Evolutionary conservation across 1,140 invertebrate genomes (phyloP).

Genomic region (Diuraphis noxia): DNA sequence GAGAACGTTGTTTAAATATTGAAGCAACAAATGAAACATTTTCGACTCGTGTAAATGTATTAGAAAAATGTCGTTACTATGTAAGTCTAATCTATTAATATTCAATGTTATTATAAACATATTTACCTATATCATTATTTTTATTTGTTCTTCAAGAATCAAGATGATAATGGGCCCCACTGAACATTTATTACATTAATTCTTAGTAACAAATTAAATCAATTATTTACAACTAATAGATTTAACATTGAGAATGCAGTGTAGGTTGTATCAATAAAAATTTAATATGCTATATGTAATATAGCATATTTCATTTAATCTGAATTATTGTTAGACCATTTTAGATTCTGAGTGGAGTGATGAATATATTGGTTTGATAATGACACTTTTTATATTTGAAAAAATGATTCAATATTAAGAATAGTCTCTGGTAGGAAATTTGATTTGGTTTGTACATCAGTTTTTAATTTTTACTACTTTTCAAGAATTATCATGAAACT

Average conservation of each 20-base stretch:
- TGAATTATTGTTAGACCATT: too few relatives aligned
- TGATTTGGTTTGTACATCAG: too few relatives aligned
- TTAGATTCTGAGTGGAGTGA: background rate
- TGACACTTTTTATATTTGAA: too few relatives aligned
- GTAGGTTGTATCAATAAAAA: slow-evolving; percentile 18
- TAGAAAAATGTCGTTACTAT: slow-evolving; percentile 91
- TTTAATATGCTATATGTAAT: background rate
- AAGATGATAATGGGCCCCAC: too few relatives aligned
- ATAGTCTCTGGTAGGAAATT: too few relatives aligned
- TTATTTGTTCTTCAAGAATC: too few relatives aligned
- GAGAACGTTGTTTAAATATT: slow-evolving; percentile 80
- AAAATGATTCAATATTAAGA: too few relatives aligned
- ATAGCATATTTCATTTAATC: background rate
- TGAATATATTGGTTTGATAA: background rate
- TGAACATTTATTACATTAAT: background rate
- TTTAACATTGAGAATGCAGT: background rate
- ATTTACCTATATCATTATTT: too few relatives aligned
- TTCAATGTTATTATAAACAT: background rate
- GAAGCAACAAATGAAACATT: slow-evolving; percentile 95
- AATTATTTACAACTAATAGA: background rate
- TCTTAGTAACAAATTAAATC: background rate
- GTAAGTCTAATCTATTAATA: slow-evolving; percentile 67
- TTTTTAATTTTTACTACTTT: too few relatives aligned
- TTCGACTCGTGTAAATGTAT: slow-evolving; percentile 78
- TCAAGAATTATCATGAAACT: too few relatives aligned